Percentiles rank a stretch among this genome's conserved stretches.
Evolutionary conservation across 2,113 vertebrate genomes (phyloP).

Genomic region (Peromyscus polionotus): DNA sequence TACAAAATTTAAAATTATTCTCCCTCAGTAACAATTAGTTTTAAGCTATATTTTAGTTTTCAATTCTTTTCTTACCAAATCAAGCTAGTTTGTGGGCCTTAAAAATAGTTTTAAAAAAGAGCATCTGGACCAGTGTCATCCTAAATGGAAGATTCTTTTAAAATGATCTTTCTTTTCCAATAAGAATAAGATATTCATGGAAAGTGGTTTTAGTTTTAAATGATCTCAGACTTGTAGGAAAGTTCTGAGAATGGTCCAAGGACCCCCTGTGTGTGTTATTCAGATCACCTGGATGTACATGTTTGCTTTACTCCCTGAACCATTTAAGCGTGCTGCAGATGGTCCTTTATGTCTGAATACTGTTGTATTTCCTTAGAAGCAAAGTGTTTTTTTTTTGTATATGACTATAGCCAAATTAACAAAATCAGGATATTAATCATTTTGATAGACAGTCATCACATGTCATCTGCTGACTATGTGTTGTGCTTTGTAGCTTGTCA

Average conservation of each 20-base stretch:
- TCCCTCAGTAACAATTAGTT: constrained; percentile 2
- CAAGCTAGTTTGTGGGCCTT: neutral
- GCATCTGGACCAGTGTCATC: neutral
- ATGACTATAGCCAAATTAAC: neutral
- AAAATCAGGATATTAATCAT: constrained; percentile 3
- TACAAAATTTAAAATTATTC: neutral
- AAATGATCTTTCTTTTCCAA: neutral
- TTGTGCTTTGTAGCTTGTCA: neutral
- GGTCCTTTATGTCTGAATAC: neutral
- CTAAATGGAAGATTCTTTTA: neutral
- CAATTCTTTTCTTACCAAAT: constrained; percentile 18
- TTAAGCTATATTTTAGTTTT: neutral
- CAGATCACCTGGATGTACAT: neutral
- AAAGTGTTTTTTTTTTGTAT: neutral
- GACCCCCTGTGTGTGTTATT: neutral
- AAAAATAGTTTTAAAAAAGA: constrained; percentile 12
- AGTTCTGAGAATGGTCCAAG: neutral
- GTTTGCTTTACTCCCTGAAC: neutral
- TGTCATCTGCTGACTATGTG: neutral
- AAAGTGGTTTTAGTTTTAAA: constrained; percentile 17
- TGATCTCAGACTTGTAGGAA: constrained; percentile 23
- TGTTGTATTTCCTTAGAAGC: neutral
- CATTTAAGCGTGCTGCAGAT: neutral
- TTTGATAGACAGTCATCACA: neutral
- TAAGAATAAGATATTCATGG: constrained; percentile 28